Evolutionary conservation across 2,797 vertebrate genomes (phyloP).

Genomic region (Scarus forsteni): DNA sequence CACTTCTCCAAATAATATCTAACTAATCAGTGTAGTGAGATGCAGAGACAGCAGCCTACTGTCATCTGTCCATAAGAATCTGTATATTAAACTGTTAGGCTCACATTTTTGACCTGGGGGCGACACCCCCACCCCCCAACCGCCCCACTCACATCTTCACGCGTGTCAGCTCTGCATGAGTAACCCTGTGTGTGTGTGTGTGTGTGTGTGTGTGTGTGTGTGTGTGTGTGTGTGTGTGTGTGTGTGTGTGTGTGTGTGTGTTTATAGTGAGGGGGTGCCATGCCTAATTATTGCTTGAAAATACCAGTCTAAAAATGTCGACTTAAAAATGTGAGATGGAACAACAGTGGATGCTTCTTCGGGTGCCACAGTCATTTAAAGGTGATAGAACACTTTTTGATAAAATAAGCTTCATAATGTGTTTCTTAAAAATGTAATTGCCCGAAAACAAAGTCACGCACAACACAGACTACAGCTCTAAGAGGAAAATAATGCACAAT

Average conservation of each 20-base stretch:
- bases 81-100: slow-evolving; percentile 63
- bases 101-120: slow-evolving; percentile 60
- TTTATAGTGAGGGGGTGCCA: slow-evolving; percentile 6
- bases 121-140: slow-evolving; percentile 29
- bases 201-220: slow-evolving; percentile 10
- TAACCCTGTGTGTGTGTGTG: slow-evolving; percentile 29
- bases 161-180: slow-evolving; percentile 64
- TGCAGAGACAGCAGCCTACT: slow-evolving; percentile 57
- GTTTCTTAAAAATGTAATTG: background rate
- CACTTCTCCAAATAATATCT: background rate
- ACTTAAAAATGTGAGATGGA: slow-evolving; percentile 17
- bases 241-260: slow-evolving; percentile 12
- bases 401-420: background rate
- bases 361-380: background rate
- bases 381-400: fast-evolving
- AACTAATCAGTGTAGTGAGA: slow-evolving; percentile 30
- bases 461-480: background rate
- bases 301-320: slow-evolving; percentile 21
- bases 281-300: slow-evolving; percentile 34
- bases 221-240: slow-evolving; percentile 9
- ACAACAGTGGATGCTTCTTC: background rate
- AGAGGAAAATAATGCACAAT: background rate
- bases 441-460: background rate
- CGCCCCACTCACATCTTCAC: slow-evolving; percentile 38
- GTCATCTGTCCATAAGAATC: slow-evolving; percentile 64